Evolutionary conservation across 2,797 vertebrate species (phyloP).

Genomic region (Crenuchus spilurus): DNA sequence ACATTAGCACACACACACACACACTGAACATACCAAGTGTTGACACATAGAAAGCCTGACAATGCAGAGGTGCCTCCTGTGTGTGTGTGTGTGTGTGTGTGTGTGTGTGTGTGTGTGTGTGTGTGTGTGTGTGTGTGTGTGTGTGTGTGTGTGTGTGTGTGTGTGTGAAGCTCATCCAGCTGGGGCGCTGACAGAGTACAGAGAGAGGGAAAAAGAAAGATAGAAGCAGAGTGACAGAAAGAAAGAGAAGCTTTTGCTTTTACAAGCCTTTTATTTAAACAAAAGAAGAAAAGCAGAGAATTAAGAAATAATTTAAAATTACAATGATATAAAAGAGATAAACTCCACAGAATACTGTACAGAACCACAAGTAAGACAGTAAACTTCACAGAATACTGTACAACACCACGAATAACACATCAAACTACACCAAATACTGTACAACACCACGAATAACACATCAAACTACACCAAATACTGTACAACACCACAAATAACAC

Average conservation of each 20-base stretch:
- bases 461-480: too few species aligned
- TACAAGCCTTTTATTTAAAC: too few species aligned
- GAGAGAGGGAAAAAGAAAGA: conserved; percentile 61
- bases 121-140: conserved; percentile 36
- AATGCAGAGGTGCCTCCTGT: conserved; percentile 70
- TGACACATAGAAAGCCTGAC: conserved; percentile 69
- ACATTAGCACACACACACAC: conserved; percentile 41
- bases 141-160: conserved; percentile 49
- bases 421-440: too few species aligned
- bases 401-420: too few species aligned
- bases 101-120: conserved; percentile 35
- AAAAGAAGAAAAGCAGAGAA: neutral
- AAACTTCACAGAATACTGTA: too few species aligned
- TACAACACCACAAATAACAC: too few species aligned
- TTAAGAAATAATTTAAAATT: neutral
- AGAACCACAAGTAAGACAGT: too few species aligned
- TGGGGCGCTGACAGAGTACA: conserved; percentile 71
- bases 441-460: too few species aligned
- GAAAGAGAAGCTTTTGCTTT: too few species aligned
- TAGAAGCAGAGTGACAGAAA: conserved; percentile 58
- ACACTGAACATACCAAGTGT: conserved; percentile 64
- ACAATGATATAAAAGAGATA: too few species aligned
- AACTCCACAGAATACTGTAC: too few species aligned
- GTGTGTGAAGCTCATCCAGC: conserved; percentile 53
- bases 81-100: conserved; percentile 53